Conservation (phyloP, 2,888 invertebrate genomes). For the Cephus runcator region DNA sequence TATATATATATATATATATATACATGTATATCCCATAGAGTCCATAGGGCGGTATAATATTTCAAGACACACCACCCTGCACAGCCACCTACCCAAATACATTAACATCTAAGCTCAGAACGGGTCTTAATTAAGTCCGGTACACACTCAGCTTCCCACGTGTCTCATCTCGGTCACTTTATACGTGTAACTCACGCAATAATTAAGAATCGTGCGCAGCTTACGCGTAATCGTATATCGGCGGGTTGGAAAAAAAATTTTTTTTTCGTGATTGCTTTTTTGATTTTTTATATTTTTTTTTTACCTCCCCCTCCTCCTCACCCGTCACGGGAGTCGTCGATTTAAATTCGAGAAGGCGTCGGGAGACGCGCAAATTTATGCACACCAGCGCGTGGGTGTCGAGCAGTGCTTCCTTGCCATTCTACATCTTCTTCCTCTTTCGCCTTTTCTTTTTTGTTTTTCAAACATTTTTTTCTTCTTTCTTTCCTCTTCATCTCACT, state of each 20-base stretch:
- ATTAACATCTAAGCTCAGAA: background rate
- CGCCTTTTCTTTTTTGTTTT: background rate
- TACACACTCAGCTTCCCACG: conserved; percentile 1
- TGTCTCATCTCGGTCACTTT: background rate
- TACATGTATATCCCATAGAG: background rate
- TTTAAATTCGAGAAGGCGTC: background rate
- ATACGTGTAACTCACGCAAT: conserved; percentile 9
- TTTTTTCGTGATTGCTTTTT: background rate
- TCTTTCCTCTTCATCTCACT: background rate
- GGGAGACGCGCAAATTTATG: background rate
- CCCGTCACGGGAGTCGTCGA: background rate
- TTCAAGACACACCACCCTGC: background rate
- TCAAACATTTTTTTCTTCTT: background rate
- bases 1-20: too few relatives aligned
- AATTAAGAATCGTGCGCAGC: conserved; percentile 12
- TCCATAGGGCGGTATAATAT: background rate
- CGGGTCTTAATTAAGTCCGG: conserved; percentile 17
- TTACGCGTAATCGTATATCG: background rate
- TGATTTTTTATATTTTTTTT: background rate
- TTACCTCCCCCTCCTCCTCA: background rate
- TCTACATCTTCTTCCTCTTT: background rate
- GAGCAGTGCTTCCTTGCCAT: background rate
- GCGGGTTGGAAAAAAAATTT: background rate
- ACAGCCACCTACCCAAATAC: background rate
- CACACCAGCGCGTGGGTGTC: background rate